phyloP scores from a whole-genome alignment of 2,888 invertebrate genomes.

The Melipona bicolor region DNA sequence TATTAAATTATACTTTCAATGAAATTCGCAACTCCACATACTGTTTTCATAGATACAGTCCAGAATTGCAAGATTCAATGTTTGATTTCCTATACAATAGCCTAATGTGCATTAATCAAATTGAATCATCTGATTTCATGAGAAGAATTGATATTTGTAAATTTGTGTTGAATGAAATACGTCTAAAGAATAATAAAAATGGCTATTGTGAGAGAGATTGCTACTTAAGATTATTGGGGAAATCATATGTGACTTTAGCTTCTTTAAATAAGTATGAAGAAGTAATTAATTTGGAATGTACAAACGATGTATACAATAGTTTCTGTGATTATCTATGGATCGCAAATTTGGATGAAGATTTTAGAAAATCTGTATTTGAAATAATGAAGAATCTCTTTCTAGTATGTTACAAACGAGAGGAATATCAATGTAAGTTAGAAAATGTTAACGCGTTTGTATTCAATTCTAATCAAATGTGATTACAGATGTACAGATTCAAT shows the following conservation, averaged over 20 bases:
- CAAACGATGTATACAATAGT: conserved; percentile 68
- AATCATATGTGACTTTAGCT: conserved; percentile 68
- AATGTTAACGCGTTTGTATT: background rate
- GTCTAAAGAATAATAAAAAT: conserved; percentile 28
- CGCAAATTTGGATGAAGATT: conserved; percentile 70
- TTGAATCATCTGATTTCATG: conserved; percentile 17
- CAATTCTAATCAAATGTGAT: conserved; percentile 22
- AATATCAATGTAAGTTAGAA: conserved; percentile 60
- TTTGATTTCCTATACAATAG: conserved; percentile 74
- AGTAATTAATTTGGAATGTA: conserved; percentile 39
- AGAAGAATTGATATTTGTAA: conserved; percentile 42
- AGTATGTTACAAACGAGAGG: background rate
- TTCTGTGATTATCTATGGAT: conserved; percentile 77
- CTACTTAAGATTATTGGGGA: conserved; percentile 76
- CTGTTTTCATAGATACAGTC: conserved; percentile 59
- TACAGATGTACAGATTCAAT: conserved; percentile 65
- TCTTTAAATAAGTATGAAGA: conserved; percentile 21
- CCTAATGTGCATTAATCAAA: conserved; percentile 4
- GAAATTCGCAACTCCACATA: conserved; percentile 24
- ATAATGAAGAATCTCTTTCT: conserved; percentile 70
- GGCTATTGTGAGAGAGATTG: conserved; percentile 71
- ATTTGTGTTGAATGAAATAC: conserved; percentile 60
- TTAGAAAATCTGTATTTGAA: conserved; percentile 75
- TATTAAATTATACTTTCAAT: conserved; percentile 46
- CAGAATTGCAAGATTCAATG: conserved; percentile 73